These are phyloP conservation scores for Columba livia DNA, from an alignment of 2,113 vertebrate species.

Conservation along the genomic window DNA sequence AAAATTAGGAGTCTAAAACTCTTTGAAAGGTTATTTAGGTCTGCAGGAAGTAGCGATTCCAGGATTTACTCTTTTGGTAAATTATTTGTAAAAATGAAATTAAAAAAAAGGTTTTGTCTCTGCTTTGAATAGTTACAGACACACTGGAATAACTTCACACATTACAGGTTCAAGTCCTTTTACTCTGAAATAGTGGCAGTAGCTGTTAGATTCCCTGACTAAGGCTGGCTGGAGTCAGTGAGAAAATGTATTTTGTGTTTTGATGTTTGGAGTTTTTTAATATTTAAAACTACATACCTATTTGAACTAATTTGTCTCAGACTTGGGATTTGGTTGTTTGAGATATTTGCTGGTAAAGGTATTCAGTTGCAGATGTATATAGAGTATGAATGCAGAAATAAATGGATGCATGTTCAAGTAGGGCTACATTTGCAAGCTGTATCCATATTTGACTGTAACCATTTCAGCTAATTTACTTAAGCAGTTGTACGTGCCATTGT, in stretches of 20 bases:
- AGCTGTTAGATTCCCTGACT: not conserved
- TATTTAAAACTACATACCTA: not conserved
- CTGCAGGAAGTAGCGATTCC: not conserved
- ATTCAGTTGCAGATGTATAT: not conserved
- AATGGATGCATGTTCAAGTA: not conserved
- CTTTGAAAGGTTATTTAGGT: not conserved
- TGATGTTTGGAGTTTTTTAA: not conserved
- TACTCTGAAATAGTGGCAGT: not conserved
- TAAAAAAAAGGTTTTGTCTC: not conserved
- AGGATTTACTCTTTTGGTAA: not conserved
- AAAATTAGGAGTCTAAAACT: not conserved
- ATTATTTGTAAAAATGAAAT: not conserved
- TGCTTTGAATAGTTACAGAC: not conserved
- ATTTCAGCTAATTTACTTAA: not conserved
- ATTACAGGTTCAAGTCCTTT: not conserved
- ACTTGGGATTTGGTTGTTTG: not conserved
- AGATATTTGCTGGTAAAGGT: not conserved
- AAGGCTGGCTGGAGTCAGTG: not conserved
- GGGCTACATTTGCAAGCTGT: not conserved
- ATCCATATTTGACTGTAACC: not conserved
- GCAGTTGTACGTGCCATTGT: not conserved
- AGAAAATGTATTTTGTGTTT: not conserved
- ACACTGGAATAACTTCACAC: not conserved
- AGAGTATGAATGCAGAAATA: not conserved
- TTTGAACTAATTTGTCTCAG: not conserved